phyloP scores from a whole-genome alignment of 2,888 invertebrate genomes.

The Trachelus stipa region DNA sequence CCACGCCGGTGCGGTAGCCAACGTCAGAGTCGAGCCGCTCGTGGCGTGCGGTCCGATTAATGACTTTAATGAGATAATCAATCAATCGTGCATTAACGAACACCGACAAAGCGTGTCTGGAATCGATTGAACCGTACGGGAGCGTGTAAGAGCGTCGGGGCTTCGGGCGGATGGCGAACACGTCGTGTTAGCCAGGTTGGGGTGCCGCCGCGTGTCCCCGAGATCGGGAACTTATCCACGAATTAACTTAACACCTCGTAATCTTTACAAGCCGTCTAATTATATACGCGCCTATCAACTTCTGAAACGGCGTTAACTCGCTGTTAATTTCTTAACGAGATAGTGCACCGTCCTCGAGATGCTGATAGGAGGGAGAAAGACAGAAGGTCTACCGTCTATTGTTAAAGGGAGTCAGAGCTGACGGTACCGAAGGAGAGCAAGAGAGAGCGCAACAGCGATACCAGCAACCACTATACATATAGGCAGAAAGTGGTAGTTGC shows the following conservation, averaged over 20 bases:
- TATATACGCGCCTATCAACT: slow-evolving; percentile 28
- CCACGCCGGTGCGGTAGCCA: slow-evolving; percentile 11
- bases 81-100: slow-evolving; percentile 35
- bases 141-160: neutral
- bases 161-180: slow-evolving; percentile 27
- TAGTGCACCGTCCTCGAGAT: slow-evolving; percentile 23
- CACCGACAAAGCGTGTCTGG: slow-evolving; percentile 16
- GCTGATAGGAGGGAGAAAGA: neutral
- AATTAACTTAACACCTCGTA: slow-evolving; percentile 20
- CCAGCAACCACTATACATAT: neutral
- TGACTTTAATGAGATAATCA: slow-evolving; percentile 39
- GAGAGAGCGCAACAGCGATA: neutral
- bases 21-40: slow-evolving; percentile 19
- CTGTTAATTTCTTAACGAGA: slow-evolving; percentile 51
- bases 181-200: slow-evolving; percentile 5
- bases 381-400: neutral
- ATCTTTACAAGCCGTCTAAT: slow-evolving; percentile 49
- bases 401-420: no score
- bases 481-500: slow-evolving; percentile 11
- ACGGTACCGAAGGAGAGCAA: neutral
- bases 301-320: slow-evolving; percentile 41
- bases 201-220: neutral
- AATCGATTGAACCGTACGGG: slow-evolving; percentile 3
- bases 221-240: neutral
- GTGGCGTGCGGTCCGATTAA: slow-evolving; percentile 27